A percentile compares a stretch with the other conserved stretches of the same genome.
Evolutionary conservation across 2,113 vertebrate genomes (phyloP).

Genomic region (Talpa occidentalis): DNA sequence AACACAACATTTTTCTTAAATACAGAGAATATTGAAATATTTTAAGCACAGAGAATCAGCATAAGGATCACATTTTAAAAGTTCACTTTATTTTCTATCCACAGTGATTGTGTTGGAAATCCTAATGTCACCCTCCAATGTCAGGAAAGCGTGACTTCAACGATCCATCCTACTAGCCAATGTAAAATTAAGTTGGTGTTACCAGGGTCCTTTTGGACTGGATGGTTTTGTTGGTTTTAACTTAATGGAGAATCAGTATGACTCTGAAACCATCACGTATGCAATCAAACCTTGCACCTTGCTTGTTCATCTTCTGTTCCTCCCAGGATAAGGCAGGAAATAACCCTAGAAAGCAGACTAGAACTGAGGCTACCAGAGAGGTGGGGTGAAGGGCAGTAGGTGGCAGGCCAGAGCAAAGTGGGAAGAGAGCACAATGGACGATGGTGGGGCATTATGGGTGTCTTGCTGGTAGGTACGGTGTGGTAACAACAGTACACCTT

Average conservation of each 20-base stretch:
- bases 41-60: background rate
- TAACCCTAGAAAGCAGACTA: no score
- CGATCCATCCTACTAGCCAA: background rate
- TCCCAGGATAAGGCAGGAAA: background rate
- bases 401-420: no score
- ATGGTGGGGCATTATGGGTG: no score
- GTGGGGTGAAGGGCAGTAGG: no score
- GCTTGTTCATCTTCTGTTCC: background rate
- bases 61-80: background rate
- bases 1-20: background rate
- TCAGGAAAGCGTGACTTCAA: background rate
- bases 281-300: background rate
- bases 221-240: background rate
- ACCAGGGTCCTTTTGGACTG: background rate
- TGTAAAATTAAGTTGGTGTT: background rate
- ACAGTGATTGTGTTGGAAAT: background rate
- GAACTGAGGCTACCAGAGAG: no score
- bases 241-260: background rate
- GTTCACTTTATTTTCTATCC: background rate
- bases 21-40: background rate
- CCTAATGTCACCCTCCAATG: background rate
- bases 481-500: no score
- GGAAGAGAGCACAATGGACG: no score
- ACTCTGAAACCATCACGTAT: background rate
- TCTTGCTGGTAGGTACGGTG: no score